phyloP scores from a whole-genome alignment of 2,888 invertebrate genomes.

The Nomada goodeniana region DNA sequence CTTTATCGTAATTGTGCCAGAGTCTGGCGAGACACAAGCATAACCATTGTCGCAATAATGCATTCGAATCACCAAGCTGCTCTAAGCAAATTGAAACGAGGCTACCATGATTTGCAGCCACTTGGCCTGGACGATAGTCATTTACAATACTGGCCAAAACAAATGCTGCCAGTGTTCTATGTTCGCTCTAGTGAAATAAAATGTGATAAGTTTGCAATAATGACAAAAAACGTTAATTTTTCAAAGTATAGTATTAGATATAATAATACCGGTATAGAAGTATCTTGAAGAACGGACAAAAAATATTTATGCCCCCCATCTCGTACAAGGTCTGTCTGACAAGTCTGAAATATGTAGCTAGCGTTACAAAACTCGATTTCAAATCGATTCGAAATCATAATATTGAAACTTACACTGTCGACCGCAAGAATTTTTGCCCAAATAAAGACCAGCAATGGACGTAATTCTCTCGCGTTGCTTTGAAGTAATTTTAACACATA shows the following conservation, averaged over 20 bases:
- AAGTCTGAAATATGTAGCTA: slow-evolving; percentile 87
- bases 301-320: slow-evolving; percentile 98
- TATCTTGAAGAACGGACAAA: slow-evolving; percentile 95
- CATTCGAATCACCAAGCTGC: slow-evolving; percentile 90
- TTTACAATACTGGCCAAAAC: slow-evolving; percentile 97
- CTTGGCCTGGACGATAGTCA: slow-evolving; percentile 94
- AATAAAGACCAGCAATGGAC: slow-evolving; percentile 97
- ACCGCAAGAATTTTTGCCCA: slow-evolving; percentile 99
- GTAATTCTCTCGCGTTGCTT: slow-evolving; percentile 95
- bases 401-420: slow-evolving; percentile 90
- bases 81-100: slow-evolving; percentile 96
- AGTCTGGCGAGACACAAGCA: slow-evolving; percentile 95
- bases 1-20: slow-evolving; percentile 95
- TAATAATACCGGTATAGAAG: slow-evolving; percentile 89
- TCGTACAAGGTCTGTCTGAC: slow-evolving; percentile 97
- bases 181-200: slow-evolving; percentile 88
- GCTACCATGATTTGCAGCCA: slow-evolving; percentile 95
- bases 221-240: neutral
- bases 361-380: neutral
- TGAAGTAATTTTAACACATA: slow-evolving; percentile 98
- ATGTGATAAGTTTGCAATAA: slow-evolving; percentile 16
- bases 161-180: slow-evolving; percentile 97
- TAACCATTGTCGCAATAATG: slow-evolving; percentile 93
- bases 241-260: slow-evolving; percentile 21
- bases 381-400: neutral